Base-by-base conservation (phyloP, 2,888 invertebrate species). In the Malachius bipustulatus region DNA sequence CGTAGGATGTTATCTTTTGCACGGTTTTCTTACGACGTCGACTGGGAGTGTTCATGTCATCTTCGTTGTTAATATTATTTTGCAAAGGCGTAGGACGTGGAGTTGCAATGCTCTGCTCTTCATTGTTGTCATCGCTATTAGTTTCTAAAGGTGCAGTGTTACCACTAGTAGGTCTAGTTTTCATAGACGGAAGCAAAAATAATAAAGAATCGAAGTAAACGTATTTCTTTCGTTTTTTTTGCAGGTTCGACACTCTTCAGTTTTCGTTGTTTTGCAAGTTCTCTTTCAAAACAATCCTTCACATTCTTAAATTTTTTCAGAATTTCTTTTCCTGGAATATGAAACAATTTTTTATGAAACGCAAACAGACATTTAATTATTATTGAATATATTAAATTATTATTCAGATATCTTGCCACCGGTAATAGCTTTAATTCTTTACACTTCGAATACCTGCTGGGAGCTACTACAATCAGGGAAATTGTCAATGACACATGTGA, bases 401-500 rank as follows among this genome's bases (percentile, higher is more conserved):
- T 24, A 24, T 24, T n/a, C 24, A 24, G 24, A 24, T 24, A 24
- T n/a, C 24, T 24, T 24, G 24, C 24, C 24, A 24, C 24, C n/a
- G 24, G 24, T 9, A 24, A 24, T n/a, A 24, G 24, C 8, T 24
- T 24, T 24, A 9, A 24, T 24, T 24, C 24, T 8, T n/a, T 24
- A 24, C 24, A 24, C n/a, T 24, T 24, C 24, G 24, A 24, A 24
- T 24, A 24, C 24, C n/a, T 24, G 24, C n/a, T 24, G n/a, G 24
- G 24, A 24, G 24, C 24, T 24, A 24, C 24, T 24, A 24, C 24
- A 24, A 24, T 24, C n/a, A 8, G 35, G 15, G 30, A 36, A 36
- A 38, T 38, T 13, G 30, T 38, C 30, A 28, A 36, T 11, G 38
- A 38, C 16, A 38, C 38, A 30, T 38, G 35, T 38, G 30, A 30